Evolutionary conservation across 2,888 invertebrate species (phyloP), one percentile per base, ranked within the genome.

Genomic region (Archips xylosteana): DNA sequence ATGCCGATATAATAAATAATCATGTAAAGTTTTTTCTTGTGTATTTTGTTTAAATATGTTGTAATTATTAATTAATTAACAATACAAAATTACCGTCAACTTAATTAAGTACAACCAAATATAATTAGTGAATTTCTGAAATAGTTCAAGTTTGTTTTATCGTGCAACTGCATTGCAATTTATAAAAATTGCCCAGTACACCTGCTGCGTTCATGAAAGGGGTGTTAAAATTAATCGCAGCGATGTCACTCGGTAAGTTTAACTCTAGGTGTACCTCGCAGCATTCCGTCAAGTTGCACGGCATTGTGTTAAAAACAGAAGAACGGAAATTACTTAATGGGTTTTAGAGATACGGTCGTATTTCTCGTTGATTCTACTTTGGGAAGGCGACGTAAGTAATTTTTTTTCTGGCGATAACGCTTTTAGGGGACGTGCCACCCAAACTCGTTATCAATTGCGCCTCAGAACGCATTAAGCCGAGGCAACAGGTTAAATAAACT

Each of bases 381-480:
- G 74, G 74, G 78, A 78, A 77, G 64, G 75, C 74, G 78, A 79
- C 77, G 76, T 82, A 80, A 81, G 81, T 83, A 81, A 71, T 82
- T 84, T 84, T 82, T 82, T 83, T 83, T 78, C 68, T 75, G n/a
- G 77, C 80, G 88, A 90, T 91, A 92, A 87, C 79, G 82, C 85
- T 84, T 83, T 89, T 85, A 87, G 83, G 82, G 83, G 80, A 83
- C 87, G 81, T 81, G 87, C 92, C 92, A 91, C 91, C 91, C 91
- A 90, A 89, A 89, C 81, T 84, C 80, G 84, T 92, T 93, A 93
- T 92, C 92, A 89, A 79, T 83, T 81, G 80, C 81, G 79, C 79
- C 84, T 87, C 84, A 81, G 78, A 88, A 88, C 84, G 86, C 91
- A 92, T 92, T 91, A 89, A 90, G 87, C 82, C 81, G 77, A 82